Base-by-base conservation (phyloP, 1,140 invertebrate species). In the Elymnias hypermnestra region DNA sequence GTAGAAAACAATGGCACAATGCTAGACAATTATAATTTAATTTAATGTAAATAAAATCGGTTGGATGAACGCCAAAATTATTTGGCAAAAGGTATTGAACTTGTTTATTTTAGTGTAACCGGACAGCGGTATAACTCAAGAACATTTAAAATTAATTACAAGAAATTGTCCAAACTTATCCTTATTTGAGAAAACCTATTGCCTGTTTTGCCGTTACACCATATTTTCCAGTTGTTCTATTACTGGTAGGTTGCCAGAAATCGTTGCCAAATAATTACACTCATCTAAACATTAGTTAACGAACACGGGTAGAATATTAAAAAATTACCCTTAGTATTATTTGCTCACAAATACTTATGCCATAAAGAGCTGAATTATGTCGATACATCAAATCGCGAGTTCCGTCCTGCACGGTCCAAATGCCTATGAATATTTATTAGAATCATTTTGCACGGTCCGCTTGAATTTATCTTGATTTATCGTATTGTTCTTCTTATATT, bases 221-320 rank as follows among this genome's bases (percentile, higher is more conserved):
- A 51, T 42, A 43, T 43, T 43, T 43, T 38, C 13, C 25, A 43
- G 39, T 43, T 21, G 38, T 53, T 38, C 50, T 65, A 37, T 44
- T 36, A 68, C 64, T 75, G 71, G 64, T 58, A 45, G 57, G 37
- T 45, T 39, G 71, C 71, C 73, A 75, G 58, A 63, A 63, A 45
- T 55, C 61, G 64, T 58, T 73, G 71, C 71, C 69, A 77, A 75
- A 69, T 71, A 74, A 72, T 68, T 67, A 45, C 57, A 64, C 57
- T 47, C 46, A 57, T 62, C 58, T 66, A 41, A 56, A 63, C 46
- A 62, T 65, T 59, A 61, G 48, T 57, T 61, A 61, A 49, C 19
- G 45, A 43, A 57, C 31, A 15, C 42, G 26, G 31, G 9, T 12
- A 22, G 22, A 38, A 41, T 42, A 25, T 45, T 52, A 52, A 52